Conservation (phyloP, 2,113 vertebrate species). For the Dendropsophus ebraccatus region DNA sequence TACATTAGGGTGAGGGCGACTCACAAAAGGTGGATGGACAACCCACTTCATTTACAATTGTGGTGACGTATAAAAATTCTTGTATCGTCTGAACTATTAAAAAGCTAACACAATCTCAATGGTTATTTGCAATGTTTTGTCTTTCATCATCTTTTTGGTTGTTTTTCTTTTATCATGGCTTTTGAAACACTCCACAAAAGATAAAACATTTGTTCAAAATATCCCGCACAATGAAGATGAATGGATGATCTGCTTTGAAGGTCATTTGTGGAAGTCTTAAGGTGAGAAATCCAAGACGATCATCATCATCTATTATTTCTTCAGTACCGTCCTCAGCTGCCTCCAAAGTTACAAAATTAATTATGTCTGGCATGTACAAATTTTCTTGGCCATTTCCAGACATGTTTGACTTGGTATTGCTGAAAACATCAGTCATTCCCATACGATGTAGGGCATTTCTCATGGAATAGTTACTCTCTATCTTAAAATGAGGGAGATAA, state of each 20-base stretch:
- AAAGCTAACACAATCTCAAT: no score
- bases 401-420: conserved; percentile 1
- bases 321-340: conserved; percentile 20
- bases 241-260: conserved; percentile 6
- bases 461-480: conserved; percentile 15
- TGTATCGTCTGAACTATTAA: no score
- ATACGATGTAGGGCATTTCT: background rate
- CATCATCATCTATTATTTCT: background rate
- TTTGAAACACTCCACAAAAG: conserved; percentile 2
- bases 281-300: background rate
- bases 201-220: background rate
- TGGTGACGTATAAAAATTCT: no score
- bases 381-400: background rate
- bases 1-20: no score
- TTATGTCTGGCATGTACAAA: background rate
- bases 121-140: no score
- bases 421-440: conserved; percentile 39
- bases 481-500: conserved; percentile 20
- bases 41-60: no score
- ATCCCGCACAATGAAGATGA: background rate
- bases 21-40: no score
- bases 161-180: background rate
- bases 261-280: background rate
- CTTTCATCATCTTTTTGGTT: no score
- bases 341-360: background rate